Base-by-base conservation (phyloP, 2,888 invertebrate genomes). In the Cremastinae sp. region DNA sequence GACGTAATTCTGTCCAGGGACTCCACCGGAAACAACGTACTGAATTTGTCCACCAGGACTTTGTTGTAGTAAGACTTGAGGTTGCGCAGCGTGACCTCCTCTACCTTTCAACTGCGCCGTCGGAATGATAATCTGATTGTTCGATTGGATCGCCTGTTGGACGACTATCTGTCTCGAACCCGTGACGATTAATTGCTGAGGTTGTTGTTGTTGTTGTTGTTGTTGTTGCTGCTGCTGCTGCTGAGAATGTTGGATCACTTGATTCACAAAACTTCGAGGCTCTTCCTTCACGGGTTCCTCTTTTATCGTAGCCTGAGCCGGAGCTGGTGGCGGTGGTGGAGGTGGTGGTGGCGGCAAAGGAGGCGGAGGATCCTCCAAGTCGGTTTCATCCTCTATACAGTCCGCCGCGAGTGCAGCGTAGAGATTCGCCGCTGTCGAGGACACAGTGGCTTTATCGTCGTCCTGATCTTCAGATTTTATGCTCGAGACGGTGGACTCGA, bases 331-430 rank as follows among this genome's bases (percentile, higher is more conserved):
- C 35, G 75, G 66, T 10, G 70, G 69, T 10, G 58, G 58, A 14
- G 56, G 53, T 16, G 55, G 58, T 18, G 73, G 53, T n/a, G 55
- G 58, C 14, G 73, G 68, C 12, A 53, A n/a, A 10, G 64, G 64
- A 18, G 41, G 41, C 37, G 76, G 39, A 3, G 73, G 56, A 1
- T 92, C 91, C 16, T 95, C 95, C 1, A 88, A 72, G 47, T 89
- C 89, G 2, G 84, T 86, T 86, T 96, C 96, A 82, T 96, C 96
- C 85, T 96, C 96, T 14, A 96, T 91, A 56, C 95, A 95, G 39
- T 96, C 96, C 0, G 96, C 96, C 0, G 96, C 96, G 58, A 96
- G 91, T 28, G 96, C 96, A 0, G 96, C 96, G 85, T 96, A 96
- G 20, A 96, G 90, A 89, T 96, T 96, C 0, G 96, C 96, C 0